phyloP scores from a whole-genome alignment of 2,797 vertebrate genomes.

The Acestrorhynchus altus region DNA sequence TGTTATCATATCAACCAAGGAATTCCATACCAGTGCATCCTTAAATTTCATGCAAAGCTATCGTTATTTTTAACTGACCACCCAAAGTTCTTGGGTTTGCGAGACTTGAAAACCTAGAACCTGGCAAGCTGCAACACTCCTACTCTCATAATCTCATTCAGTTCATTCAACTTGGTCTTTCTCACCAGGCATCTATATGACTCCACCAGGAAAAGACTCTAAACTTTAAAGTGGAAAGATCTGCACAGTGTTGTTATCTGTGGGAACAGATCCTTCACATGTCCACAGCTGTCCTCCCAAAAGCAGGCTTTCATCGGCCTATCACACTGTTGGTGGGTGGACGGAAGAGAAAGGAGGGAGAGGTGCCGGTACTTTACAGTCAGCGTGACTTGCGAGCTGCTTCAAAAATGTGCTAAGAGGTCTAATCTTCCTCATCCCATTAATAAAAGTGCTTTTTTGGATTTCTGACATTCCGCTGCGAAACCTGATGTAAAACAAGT shows the following conservation, averaged over 20 bases:
- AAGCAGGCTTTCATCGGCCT: constrained; percentile 26
- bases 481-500: background rate
- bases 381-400: constrained; percentile 5
- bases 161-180: background rate
- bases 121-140: background rate
- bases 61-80: background rate
- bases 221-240: background rate
- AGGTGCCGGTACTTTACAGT: background rate
- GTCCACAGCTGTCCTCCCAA: background rate
- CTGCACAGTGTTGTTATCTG: background rate
- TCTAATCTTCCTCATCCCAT: constrained; percentile 13
- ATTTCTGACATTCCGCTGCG: background rate
- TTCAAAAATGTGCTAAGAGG: constrained; percentile 4
- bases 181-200: background rate
- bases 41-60: too few relatives aligned
- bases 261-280: constrained; percentile 18
- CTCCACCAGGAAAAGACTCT: constrained; percentile 12
- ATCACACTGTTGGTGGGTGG: background rate
- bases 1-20: too few relatives aligned
- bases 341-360: constrained; percentile 3
- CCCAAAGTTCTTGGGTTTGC: background rate
- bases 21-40: too few relatives aligned
- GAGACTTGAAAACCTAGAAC: background rate
- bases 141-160: background rate
- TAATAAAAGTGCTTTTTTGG: constrained; percentile 11